Base-by-base conservation (phyloP, 1,140 invertebrate species). In the Muscidifurax raptorellus region DNA sequence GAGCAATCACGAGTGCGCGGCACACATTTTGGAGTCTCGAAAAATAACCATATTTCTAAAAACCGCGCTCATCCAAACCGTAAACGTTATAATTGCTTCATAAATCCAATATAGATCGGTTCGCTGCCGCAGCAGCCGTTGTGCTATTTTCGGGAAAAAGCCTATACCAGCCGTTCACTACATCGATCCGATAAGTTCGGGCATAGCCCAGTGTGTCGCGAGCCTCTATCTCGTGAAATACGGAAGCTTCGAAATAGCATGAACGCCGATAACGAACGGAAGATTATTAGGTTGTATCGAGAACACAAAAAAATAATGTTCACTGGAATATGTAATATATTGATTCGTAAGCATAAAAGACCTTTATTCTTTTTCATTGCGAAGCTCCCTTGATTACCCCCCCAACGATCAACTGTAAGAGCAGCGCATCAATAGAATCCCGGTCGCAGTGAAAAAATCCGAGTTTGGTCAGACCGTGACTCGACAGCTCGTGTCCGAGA, bases 71-170 rank as follows among this genome's bases (percentile, higher is more conserved):
- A 67, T 67, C 64, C 47, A n/a, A 32, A 13, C 66, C 66, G 25
- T 80, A 80, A 80, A 80, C 32, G 66, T 71, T 71, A n/a, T n/a
- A 80, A 80, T 80, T 71, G 36, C 79, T 71, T 80, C 66, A 80
- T 71, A 69, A 80, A 80, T 71, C 30, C 22, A 30, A 47, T 67
- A 72, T n/a, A 52, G 75, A 77, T 77, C 75, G 44, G 74, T n/a
- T 12, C 4, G 71, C 28, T 40, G 28, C 28, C 12, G 28, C 71
- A 40, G 40, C 13, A 80, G 6, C 22, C 10, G 28, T 18, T 69
- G 32, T 67, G 32, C 66, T 69, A 80, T 69, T 44, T 79, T 69
- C 13, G 36, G 28, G 47, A 80, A 80, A 80, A 80, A 80, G 75
- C 66, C 30, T 69, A 80, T 80, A 69, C 12, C 30, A 27, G 13